A percentile compares a stretch with the other conserved stretches of the same genome.
Evolutionary conservation across 2,888 invertebrate species (phyloP).

Genomic region (Lasioglossum vierecki): DNA sequence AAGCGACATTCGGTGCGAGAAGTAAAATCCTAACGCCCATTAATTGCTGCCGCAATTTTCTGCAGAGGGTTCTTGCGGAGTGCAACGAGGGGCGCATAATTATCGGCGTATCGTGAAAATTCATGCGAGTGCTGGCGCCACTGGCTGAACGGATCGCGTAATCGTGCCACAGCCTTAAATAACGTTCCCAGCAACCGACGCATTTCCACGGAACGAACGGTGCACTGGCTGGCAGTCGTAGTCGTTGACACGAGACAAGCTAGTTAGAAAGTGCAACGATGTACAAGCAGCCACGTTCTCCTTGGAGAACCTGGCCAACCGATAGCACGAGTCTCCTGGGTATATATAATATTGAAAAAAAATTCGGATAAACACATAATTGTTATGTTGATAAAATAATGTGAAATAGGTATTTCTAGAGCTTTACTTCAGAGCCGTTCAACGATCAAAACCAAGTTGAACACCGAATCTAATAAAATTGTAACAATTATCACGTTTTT

Average conservation of each 20-base stretch:
- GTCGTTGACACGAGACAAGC: neutral
- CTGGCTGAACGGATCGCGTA: neutral
- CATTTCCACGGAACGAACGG: neutral
- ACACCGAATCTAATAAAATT: no score
- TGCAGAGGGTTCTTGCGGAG: neutral
- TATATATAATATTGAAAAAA: no score
- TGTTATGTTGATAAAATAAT: no score
- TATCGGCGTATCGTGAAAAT: neutral
- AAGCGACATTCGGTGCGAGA: neutral
- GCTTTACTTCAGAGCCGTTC: no score
- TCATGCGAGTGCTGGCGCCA: neutral
- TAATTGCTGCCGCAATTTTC: neutral
- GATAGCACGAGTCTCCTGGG: neutral
- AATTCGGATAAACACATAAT: no score
- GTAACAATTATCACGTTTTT: no score
- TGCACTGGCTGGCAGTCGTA: neutral
- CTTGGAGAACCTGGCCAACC: neutral
- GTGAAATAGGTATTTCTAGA: no score
- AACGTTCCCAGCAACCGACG: slow-evolving; percentile 16
- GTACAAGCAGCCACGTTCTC: neutral
- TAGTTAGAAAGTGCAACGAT: neutral
- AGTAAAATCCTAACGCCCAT: neutral
- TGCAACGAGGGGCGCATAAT: neutral
- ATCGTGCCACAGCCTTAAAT: slow-evolving; percentile 29
- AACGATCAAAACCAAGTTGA: no score